A percentile compares a stretch with the other conserved stretches of the same genome.
Evolutionary conservation across 92 coral and sea anemone genomes (phyloP).

Genomic region (Epizoanthus stellaris): DNA sequence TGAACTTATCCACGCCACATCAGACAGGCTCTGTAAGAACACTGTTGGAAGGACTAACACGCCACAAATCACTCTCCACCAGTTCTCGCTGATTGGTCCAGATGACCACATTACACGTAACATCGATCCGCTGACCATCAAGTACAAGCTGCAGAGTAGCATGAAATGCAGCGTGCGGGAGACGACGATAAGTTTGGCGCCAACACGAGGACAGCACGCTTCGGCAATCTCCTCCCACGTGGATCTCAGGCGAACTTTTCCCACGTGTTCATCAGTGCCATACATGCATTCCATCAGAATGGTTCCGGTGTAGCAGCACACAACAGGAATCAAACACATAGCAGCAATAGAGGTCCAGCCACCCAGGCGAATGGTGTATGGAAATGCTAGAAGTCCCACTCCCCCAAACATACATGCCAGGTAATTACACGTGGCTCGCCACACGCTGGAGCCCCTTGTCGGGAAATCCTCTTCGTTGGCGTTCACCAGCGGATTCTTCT

Average conservation of each 20-base stretch:
- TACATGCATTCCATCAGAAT: constrained; percentile 32
- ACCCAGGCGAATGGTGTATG: constrained; percentile 23
- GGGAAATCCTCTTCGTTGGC: not conserved
- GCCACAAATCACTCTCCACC: constrained; percentile 33
- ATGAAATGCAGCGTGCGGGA: constrained; percentile 18
- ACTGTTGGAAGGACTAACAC: constrained; percentile 12
- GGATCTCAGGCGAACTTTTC: constrained; percentile 15
- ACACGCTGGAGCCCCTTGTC: constrained; percentile 5
- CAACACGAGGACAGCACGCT: constrained; percentile 29
- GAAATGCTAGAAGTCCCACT: constrained; percentile 17
- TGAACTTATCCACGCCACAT: constrained; percentile 12
- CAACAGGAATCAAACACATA: constrained; percentile 17
- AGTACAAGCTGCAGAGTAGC: constrained; percentile 26
- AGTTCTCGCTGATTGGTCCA: not conserved
- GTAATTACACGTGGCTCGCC: constrained; percentile 28
- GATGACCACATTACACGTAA: not conserved
- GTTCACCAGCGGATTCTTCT: not conserved
- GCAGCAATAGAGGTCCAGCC: constrained; percentile 35
- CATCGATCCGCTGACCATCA: constrained; percentile 27
- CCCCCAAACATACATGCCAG: constrained; percentile 34
- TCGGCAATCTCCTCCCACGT: constrained; percentile 27
- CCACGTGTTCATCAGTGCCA: not conserved
- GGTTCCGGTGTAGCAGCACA: constrained; percentile 32
- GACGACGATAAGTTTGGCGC: constrained; percentile 15
- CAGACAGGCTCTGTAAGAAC: constrained; percentile 19